A percentile compares a stretch with the other conserved stretches of the same genome.
These are phyloP conservation scores for Ditylenchus dipsaci DNA, from an alignment of 1,140 invertebrate species.

Conservation along the genomic window DNA sequence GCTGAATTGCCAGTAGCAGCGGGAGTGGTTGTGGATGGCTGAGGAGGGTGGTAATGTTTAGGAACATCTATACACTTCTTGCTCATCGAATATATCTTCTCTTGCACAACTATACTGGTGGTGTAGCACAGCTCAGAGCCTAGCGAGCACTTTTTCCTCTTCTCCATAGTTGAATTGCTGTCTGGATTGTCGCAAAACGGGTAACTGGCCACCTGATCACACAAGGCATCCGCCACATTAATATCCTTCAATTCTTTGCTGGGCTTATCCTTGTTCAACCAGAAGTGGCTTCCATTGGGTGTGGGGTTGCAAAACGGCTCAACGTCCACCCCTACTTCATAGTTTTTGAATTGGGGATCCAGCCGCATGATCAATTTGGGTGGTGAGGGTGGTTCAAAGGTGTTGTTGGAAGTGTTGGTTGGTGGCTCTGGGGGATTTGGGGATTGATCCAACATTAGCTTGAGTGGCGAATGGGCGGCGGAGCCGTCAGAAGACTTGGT, in stretches of 20 bases:
- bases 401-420: constrained; percentile 1
- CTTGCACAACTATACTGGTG: constrained; percentile 28
- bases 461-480: constrained; percentile 20
- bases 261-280: constrained; percentile 26
- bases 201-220: constrained; percentile 21
- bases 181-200: constrained; percentile 17
- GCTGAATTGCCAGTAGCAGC: not conserved
- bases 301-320: constrained; percentile 38
- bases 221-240: constrained; percentile 28
- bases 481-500: constrained; percentile 17
- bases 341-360: constrained; percentile 30
- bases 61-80: constrained; percentile 36
- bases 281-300: constrained; percentile 33
- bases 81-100: constrained; percentile 37
- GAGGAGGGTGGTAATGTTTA: constrained; percentile 22
- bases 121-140: constrained; percentile 43
- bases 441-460: constrained; percentile 21
- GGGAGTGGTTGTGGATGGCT: constrained; percentile 6
- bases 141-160: not conserved
- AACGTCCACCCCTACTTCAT: constrained; percentile 41
- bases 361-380: constrained; percentile 9
- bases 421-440: not conserved
- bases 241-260: constrained; percentile 28
- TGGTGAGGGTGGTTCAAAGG: not conserved
- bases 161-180: not conserved